Evolutionary conservation across 1,140 invertebrate genomes (phyloP), one percentile per base, ranked within the genome.

Genomic region (Marisa cornuarietis): DNA sequence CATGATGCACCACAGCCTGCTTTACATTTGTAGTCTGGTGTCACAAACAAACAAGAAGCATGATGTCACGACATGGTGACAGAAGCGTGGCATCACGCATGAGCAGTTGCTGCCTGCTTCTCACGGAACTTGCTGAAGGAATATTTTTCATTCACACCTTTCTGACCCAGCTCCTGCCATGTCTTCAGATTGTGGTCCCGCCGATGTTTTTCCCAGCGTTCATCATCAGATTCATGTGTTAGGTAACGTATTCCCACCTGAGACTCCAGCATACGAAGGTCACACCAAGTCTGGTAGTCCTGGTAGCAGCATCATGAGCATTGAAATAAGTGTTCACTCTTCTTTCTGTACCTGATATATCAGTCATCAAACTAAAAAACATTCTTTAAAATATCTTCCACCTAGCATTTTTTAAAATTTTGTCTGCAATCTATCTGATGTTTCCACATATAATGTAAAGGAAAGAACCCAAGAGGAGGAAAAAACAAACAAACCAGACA

Each of bases 191-290:
- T 87, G 66, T 91, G 88, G 79, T 93, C 90, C 66, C 87, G 86
- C 26, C 93, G 88, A 83, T 93, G 93, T 26, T 90, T 87, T 79
- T 95, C 93, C 97, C 97, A 99, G 74, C 97, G 93, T 31, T 94
- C 94, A 91, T 99, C 98, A 90, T 99, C 98, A 22, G 96, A 97
- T 90, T 98, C 95, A 88, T 99, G 97, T 54, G 98, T 99, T 80
- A 99, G 93, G 92, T 98, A 99, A 51, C 98, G 94, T 61, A 72
- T 24, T 61, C 94, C 93, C 18, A 98, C 95, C 88, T 95, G 93
- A 24, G 92, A 92, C 91, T 99, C 98, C 62, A 99, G 92, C 85
- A 95, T 94, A 65, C 97, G 93, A 78, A 99, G 92, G 92, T 99
- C 98, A 85, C 94, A 95, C 96, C 98, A 99, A 0, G 97, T 98